phyloP scores from a whole-genome alignment of 92 coral and sea anemone genomes.

The Montipora capitata region DNA sequence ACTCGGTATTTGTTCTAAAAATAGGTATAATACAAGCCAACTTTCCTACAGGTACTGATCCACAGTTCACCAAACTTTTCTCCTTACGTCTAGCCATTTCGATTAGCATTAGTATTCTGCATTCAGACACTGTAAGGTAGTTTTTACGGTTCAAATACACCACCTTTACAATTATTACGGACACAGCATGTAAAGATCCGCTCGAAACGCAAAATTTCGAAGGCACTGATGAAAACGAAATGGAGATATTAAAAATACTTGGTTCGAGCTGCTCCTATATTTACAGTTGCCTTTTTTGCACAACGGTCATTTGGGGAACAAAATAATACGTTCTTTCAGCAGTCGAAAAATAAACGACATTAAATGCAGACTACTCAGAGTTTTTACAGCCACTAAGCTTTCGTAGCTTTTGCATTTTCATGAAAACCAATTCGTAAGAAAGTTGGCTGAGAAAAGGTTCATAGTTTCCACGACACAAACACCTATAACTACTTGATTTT shows the following conservation, averaged over 20 bases:
- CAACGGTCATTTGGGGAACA: not conserved
- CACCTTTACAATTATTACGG: slow-evolving; percentile 37
- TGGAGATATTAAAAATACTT: slow-evolving; percentile 26
- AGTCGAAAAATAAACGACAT: slow-evolving; percentile 1
- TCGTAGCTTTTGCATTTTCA: slow-evolving; percentile 40
- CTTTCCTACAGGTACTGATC: slow-evolving; percentile 35
- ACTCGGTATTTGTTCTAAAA: slow-evolving; percentile 52
- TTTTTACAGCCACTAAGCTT: slow-evolving; percentile 22
- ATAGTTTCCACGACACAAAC: slow-evolving; percentile 11
- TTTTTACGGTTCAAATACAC: slow-evolving; percentile 40
- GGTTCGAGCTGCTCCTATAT: slow-evolving; percentile 6
- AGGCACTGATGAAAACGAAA: slow-evolving; percentile 31
- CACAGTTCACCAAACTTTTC: not conserved
- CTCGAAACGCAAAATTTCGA: slow-evolving; percentile 28
- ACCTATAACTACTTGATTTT: not conserved
- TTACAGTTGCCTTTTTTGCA: not conserved
- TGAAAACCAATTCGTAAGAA: slow-evolving; percentile 76
- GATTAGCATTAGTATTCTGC: not conserved
- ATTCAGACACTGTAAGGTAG: not conserved
- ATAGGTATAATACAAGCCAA: slow-evolving; percentile 39
- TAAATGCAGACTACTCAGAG: slow-evolving; percentile 9
- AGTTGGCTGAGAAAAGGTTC: slow-evolving; percentile 56
- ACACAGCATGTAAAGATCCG: slow-evolving; percentile 52
- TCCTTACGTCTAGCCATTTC: slow-evolving; percentile 25
- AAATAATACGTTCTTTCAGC: not conserved